Percentiles rank a stretch among this genome's conserved stretches.
These are phyloP conservation scores for Drosophila pectinifera DNA, from an alignment of 1,140 invertebrate species.

Conservation along the genomic window DNA sequence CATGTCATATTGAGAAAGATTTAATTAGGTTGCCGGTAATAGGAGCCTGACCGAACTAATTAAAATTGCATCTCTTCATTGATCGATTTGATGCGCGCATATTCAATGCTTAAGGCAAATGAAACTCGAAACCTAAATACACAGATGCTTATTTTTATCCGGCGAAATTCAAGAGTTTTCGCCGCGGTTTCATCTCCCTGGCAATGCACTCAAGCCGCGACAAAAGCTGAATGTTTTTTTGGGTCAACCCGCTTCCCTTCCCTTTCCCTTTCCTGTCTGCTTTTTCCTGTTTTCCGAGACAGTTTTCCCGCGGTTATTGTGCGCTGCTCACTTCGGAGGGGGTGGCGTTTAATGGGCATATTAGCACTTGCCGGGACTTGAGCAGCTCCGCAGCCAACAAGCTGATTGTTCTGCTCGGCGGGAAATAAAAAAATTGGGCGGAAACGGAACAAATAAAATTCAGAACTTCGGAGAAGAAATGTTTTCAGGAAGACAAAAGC, in stretches of 20 bases:
- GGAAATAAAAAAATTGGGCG: slow-evolving; percentile 23
- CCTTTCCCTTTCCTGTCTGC: slow-evolving; percentile 19
- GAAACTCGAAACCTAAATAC: slow-evolving; percentile 14
- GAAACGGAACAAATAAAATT: slow-evolving; percentile 14
- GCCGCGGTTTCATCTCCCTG: slow-evolving; percentile 38
- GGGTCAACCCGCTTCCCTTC: slow-evolving; percentile 35
- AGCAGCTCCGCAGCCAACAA: slow-evolving; percentile 20
- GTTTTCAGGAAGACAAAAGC: slow-evolving; percentile 13
- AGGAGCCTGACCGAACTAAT: slow-evolving; percentile 30
- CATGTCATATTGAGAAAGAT: slow-evolving; percentile 15
- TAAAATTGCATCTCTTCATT: slow-evolving; percentile 40
- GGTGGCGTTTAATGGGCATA: slow-evolving; percentile 50
- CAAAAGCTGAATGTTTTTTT: slow-evolving; percentile 60
- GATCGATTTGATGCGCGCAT: slow-evolving; percentile 25
- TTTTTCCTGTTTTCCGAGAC: slow-evolving; percentile 50
- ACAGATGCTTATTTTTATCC: slow-evolving; percentile 5
- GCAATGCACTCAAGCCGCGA: slow-evolving; percentile 32
- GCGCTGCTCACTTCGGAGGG: slow-evolving; percentile 42
- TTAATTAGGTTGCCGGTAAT: slow-evolving; percentile 17
- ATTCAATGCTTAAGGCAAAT: background rate
- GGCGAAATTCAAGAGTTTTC: slow-evolving; percentile 20
- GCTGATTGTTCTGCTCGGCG: slow-evolving; percentile 19
- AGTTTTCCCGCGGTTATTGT: slow-evolving; percentile 47
- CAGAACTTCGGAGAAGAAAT: slow-evolving; percentile 4
- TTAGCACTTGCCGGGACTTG: slow-evolving; percentile 41